These are phyloP conservation scores for Tinamus guttatus DNA, from an alignment of 2,113 vertebrate species.

Conservation along the genomic window DNA sequence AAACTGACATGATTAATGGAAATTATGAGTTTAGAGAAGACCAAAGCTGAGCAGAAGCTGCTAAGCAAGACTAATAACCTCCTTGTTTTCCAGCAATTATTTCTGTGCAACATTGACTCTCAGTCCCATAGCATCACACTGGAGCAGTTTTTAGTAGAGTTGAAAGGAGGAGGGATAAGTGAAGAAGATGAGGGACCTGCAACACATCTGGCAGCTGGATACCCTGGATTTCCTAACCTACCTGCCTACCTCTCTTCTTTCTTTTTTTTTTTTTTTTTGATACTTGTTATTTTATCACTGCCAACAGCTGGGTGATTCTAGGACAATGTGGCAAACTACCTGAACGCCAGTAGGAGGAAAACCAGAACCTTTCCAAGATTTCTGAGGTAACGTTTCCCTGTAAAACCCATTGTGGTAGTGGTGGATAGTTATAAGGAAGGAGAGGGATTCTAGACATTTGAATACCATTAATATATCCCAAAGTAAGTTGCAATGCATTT, in stretches of 20 bases:
- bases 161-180: slow-evolving; percentile 74
- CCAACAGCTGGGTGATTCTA: slow-evolving; percentile 68
- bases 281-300: slow-evolving; percentile 69
- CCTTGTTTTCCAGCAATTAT: slow-evolving; percentile 70
- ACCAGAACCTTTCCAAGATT: neutral
- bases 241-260: slow-evolving; percentile 70
- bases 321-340: slow-evolving; percentile 48
- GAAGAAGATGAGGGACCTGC: slow-evolving; percentile 58
- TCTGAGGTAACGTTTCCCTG: neutral
- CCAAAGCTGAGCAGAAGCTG: neutral
- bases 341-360: rapidly evolving
- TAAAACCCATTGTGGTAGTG: neutral
- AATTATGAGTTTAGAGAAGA: neutral
- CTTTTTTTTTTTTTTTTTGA: neutral
- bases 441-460: no score
- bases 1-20: slow-evolving; percentile 21
- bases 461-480: neutral
- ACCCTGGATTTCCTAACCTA: slow-evolving; percentile 78
- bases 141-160: slow-evolving; percentile 76
- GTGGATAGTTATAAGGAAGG: neutral
- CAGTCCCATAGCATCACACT: slow-evolving; percentile 62
- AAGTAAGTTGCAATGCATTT: neutral
- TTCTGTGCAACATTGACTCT: slow-evolving; percentile 77
- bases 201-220: slow-evolving; percentile 58
- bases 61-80: neutral